Percentiles rank a stretch among this genome's conserved stretches.
Conservation (phyloP, 2,888 invertebrate genomes). For the Pristionchus mayeri region DNA sequence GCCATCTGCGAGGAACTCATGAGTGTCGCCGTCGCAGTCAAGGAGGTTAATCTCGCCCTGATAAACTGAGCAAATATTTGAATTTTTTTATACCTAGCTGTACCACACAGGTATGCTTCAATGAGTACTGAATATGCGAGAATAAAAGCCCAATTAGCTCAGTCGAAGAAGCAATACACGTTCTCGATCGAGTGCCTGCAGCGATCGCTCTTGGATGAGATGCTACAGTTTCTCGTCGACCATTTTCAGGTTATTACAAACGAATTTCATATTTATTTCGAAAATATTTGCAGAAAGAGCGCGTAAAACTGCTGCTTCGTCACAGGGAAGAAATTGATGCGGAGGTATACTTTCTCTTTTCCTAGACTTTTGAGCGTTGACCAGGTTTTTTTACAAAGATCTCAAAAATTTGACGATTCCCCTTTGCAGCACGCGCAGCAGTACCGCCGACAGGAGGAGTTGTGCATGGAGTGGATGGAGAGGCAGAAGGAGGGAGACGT, state of each 20-base stretch:
- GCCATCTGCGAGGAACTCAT: constrained; percentile 43
- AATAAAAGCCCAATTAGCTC: neutral
- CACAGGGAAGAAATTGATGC: constrained; percentile 26
- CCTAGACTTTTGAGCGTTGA: no score
- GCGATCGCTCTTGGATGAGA: neutral
- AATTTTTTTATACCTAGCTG: neutral
- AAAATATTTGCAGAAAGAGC: neutral
- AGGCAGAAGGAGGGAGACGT: constrained; percentile 23
- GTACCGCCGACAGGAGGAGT: constrained; percentile 28
- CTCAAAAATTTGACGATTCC: neutral
- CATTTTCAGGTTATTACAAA: neutral
- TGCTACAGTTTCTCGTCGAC: constrained; percentile 7
- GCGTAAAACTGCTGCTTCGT: neutral
- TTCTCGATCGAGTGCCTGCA: constrained; percentile 7
- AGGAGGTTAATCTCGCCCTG: no score
- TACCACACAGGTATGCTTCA: no score
- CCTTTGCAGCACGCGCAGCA: constrained; percentile 10
- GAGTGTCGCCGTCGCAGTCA: neutral
- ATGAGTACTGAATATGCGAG: no score
- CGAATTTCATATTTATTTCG: neutral
- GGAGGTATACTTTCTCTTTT: no score
- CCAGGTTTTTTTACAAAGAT: neutral
- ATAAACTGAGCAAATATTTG: no score
- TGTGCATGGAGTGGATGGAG: constrained; percentile 45
- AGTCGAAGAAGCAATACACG: constrained; percentile 37